A percentile compares a stretch with the other conserved stretches of the same genome.
These are phyloP conservation scores for Tachina lurida DNA, from an alignment of 2,888 invertebrate genomes.

Conservation along the genomic window DNA sequence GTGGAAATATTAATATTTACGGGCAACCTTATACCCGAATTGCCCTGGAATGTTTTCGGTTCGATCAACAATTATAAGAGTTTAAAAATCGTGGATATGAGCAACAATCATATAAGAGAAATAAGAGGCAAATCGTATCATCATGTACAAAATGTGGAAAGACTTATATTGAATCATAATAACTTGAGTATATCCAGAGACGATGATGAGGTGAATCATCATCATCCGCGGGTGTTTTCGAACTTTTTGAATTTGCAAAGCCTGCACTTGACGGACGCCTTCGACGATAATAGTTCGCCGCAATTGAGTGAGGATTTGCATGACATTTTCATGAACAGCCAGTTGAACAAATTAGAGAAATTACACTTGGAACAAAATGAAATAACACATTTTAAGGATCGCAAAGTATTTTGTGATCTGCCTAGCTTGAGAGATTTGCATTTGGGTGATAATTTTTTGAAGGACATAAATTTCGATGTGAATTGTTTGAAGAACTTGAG, in stretches of 20 bases:
- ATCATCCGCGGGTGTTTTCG: conserved; percentile 88
- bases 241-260: conserved; percentile 88
- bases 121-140: conserved; percentile 90
- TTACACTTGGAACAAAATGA: conserved; percentile 90
- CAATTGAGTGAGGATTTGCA: conserved; percentile 87
- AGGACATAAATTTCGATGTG: conserved; percentile 86
- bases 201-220: conserved; percentile 84
- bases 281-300: conserved; percentile 86
- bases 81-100: conserved; percentile 88
- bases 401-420: conserved; percentile 88
- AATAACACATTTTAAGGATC: conserved; percentile 86
- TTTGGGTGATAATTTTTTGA: conserved; percentile 87
- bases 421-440: conserved; percentile 87
- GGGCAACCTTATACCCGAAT: conserved; percentile 86
- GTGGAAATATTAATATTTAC: conserved; percentile 89
- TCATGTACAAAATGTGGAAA: conserved; percentile 87
- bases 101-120: conserved; percentile 87
- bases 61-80: conserved; percentile 85
- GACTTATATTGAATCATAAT: conserved; percentile 89
- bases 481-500: conserved; percentile 86
- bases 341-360: conserved; percentile 86
- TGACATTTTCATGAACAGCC: conserved; percentile 88
- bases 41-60: conserved; percentile 89
- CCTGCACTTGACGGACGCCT: conserved; percentile 89
- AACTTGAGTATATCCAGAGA: conserved; percentile 86